Evolutionary conservation across 2,797 vertebrate species (phyloP).

Genomic region (Phyllotis vaccarum): DNA sequence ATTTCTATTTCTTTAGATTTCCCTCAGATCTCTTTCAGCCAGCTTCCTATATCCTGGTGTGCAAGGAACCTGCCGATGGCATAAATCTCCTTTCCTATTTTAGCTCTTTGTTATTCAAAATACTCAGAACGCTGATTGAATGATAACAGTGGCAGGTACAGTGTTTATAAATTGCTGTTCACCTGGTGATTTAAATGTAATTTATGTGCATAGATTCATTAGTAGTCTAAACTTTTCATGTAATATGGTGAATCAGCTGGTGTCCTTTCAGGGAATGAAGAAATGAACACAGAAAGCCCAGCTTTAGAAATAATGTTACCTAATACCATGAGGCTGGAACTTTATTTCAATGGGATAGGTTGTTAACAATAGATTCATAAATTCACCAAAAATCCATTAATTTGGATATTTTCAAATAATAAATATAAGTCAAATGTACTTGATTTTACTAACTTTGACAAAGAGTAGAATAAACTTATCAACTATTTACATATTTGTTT

Average conservation of each 20-base stretch:
- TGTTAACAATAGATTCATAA: background rate
- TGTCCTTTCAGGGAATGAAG: background rate
- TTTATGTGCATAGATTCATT: conserved; percentile 39
- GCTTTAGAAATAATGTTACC: background rate
- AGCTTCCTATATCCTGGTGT: conserved; percentile 28
- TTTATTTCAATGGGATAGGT: background rate
- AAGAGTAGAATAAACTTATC: background rate
- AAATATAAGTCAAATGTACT: background rate
- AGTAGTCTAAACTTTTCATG: conserved; percentile 35
- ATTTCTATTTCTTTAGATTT: conserved; percentile 62
- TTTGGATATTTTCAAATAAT: background rate
- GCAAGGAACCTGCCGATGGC: background rate
- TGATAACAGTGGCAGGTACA: conserved; percentile 1
- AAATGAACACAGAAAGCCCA: background rate
- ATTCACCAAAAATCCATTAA: background rate
- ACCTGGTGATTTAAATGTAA: conserved; percentile 31
- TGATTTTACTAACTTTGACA: conserved; percentile 56
- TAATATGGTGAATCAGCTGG: background rate
- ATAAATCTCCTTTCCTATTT: conserved; percentile 32
- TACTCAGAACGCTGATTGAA: conserved; percentile 46
- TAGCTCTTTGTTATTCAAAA: conserved; percentile 25
- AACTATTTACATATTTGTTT: background rate
- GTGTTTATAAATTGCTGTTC: conserved; percentile 33
- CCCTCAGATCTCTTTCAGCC: conserved; percentile 41
- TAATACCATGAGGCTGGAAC: background rate